Evolutionary conservation across 2,797 vertebrate genomes (phyloP).

Genomic region (Chanos chanos): DNA sequence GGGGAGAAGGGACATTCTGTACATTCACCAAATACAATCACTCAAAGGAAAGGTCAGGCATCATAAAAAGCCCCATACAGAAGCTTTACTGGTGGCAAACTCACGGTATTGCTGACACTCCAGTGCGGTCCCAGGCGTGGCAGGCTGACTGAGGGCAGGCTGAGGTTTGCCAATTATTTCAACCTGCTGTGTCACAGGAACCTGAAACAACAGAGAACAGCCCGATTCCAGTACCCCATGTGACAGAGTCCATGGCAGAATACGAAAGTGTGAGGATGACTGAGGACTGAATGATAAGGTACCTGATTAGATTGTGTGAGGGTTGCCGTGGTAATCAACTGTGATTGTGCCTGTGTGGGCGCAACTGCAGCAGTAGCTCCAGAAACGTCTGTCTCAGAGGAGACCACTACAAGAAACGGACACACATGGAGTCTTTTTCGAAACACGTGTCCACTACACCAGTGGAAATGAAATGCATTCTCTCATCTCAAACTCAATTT

Average conservation of each 20-base stretch:
- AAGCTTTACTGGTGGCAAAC: slow-evolving; percentile 30
- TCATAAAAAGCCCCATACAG: background rate
- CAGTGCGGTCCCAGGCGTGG: slow-evolving; percentile 68
- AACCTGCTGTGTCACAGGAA: slow-evolving; percentile 44
- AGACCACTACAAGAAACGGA: slow-evolving; percentile 40
- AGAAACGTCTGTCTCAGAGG: slow-evolving; percentile 61
- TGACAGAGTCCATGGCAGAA: background rate
- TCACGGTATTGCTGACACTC: slow-evolving; percentile 77
- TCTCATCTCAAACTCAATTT: too few relatives aligned
- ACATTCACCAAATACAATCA: background rate
- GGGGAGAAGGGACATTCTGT: background rate
- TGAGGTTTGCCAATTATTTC: slow-evolving; percentile 76
- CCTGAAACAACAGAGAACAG: too few relatives aligned
- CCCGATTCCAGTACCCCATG: too few relatives aligned
- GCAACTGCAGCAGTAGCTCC: slow-evolving; percentile 58
- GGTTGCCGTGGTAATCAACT: slow-evolving; percentile 51
- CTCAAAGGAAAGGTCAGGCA: background rate
- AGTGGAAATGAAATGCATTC: too few relatives aligned
- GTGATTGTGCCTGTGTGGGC: slow-evolving; percentile 49
- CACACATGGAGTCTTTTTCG: background rate
- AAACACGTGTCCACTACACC: background rate
- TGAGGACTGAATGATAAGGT: background rate
- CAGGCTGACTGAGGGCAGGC: slow-evolving; percentile 64
- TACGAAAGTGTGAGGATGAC: background rate
- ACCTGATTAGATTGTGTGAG: slow-evolving; percentile 61